These are phyloP conservation scores for Heterochromis multidens DNA, from an alignment of 2,113 vertebrate species.

Conservation along the genomic window DNA sequence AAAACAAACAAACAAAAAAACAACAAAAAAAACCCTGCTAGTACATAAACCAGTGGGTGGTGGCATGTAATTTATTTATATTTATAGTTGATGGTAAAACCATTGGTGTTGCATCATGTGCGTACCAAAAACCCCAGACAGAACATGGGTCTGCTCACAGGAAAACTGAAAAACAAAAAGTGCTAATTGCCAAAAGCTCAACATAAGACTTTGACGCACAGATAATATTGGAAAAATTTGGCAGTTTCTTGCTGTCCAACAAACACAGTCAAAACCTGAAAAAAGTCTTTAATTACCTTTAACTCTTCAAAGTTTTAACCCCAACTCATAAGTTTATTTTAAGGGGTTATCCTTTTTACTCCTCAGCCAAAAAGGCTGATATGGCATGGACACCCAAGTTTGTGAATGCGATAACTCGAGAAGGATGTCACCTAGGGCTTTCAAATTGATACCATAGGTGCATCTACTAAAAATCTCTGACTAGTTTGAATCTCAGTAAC, in stretches of 20 bases:
- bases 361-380: too few species aligned
- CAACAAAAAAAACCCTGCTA: too few species aligned
- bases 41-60: not conserved
- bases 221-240: not conserved
- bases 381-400: too few species aligned
- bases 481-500: too few species aligned
- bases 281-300: too few species aligned
- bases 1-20: too few species aligned
- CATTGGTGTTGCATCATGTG: not conserved
- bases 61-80: not conserved
- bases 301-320: too few species aligned
- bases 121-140: not conserved
- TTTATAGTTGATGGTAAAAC: not conserved
- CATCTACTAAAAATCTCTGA: too few species aligned
- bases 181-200: not conserved
- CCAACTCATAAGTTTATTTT: not conserved
- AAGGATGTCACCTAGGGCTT: too few species aligned
- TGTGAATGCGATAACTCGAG: too few species aligned
- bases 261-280: not conserved
- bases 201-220: not conserved
- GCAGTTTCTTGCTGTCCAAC: not conserved
- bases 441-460: too few species aligned
- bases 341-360: not conserved
- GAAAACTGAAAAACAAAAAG: not conserved
- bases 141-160: not conserved